Conservation (phyloP, 2,888 invertebrate genomes). For the Hirtodrosophila cameraria region DNA sequence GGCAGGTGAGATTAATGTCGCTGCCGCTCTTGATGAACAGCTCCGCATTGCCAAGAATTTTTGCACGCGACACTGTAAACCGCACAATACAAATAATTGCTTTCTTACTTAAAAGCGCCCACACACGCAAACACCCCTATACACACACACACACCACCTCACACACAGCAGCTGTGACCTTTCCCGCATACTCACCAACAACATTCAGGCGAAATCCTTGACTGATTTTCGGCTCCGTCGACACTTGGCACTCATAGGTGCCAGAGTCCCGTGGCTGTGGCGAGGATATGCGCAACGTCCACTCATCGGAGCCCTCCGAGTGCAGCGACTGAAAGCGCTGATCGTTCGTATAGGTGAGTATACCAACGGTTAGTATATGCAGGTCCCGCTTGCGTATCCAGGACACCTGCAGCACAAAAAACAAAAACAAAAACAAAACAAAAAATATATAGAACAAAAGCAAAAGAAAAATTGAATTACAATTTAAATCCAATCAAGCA, state of each 20-base stretch:
- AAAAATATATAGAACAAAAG: not conserved
- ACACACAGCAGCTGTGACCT: not conserved
- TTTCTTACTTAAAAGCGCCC: conserved; percentile 36
- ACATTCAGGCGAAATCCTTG: conserved; percentile 89
- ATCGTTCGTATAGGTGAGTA: conserved; percentile 90
- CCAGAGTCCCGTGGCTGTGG: conserved; percentile 89
- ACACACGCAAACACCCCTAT: conserved; percentile 1
- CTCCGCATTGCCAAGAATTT: conserved; percentile 94
- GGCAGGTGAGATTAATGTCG: conserved; percentile 96
- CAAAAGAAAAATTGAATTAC: not conserved
- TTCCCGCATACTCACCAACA: conserved; percentile 86
- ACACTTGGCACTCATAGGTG: conserved; percentile 91
- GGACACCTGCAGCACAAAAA: conserved; percentile 84
- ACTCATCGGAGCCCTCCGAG: conserved; percentile 89
- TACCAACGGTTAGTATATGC: conserved; percentile 90
- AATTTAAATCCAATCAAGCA: not conserved
- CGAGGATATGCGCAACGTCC: conserved; percentile 89
- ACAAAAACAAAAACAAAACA: not conserved
- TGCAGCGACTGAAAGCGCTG: conserved; percentile 90
- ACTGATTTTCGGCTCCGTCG: conserved; percentile 91
- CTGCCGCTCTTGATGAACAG: conserved; percentile 95
- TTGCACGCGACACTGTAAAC: conserved; percentile 92
- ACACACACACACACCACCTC: not conserved
- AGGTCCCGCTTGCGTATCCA: conserved; percentile 93
- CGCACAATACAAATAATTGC: conserved; percentile 63